Conservation (phyloP, 2,888 invertebrate genomes). For the Mantis religiosa region DNA sequence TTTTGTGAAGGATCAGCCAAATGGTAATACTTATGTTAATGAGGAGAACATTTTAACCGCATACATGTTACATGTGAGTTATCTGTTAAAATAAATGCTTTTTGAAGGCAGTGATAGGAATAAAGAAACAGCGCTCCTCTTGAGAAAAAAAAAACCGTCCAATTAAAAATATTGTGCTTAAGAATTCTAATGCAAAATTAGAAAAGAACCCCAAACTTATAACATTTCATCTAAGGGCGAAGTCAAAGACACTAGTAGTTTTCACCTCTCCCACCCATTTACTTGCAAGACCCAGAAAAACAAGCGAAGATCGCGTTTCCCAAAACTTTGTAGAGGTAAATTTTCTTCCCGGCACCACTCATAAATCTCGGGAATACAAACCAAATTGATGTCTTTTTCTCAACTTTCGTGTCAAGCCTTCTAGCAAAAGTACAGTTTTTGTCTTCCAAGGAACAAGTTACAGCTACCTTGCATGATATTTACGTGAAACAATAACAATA, state of each 20-base stretch:
- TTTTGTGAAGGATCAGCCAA: too few species aligned
- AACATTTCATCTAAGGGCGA: background rate
- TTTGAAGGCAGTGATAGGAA: too few species aligned
- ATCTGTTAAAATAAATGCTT: too few species aligned
- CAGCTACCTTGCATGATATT: background rate
- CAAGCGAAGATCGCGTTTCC: background rate
- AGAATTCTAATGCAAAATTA: background rate
- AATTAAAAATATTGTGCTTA: background rate
- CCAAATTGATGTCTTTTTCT: background rate
- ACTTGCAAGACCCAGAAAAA: background rate
- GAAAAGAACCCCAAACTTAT: background rate
- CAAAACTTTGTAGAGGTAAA: background rate
- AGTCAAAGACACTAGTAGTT: background rate
- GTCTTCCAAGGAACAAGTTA: background rate
- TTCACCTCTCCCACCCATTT: background rate
- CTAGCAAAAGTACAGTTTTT: background rate
- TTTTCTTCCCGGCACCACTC: background rate
- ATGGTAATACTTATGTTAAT: too few species aligned
- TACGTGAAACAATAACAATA: too few species aligned
- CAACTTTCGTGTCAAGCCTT: background rate
- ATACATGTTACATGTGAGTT: too few species aligned
- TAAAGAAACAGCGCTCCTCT: too few species aligned
- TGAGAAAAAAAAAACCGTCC: background rate
- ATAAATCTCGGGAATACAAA: background rate
- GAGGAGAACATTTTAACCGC: too few species aligned